Evolutionary conservation across 2,113 vertebrate species (phyloP).

Genomic region (Mixornis gularis): DNA sequence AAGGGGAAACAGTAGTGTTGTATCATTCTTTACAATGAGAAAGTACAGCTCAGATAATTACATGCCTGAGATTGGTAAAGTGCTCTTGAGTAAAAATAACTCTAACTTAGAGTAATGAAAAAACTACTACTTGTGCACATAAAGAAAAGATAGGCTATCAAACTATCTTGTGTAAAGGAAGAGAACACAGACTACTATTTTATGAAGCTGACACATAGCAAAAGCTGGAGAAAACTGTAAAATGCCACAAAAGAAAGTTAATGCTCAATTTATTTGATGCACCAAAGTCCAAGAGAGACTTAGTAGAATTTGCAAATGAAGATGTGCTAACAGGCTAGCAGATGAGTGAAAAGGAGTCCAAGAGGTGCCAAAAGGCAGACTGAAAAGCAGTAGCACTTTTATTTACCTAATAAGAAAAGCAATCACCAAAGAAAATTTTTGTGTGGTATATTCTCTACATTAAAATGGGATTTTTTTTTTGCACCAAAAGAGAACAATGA

Average conservation of each 20-base stretch:
- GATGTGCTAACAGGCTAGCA: not conserved
- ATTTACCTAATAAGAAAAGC: not conserved
- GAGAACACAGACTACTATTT: not conserved
- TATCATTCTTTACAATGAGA: not conserved
- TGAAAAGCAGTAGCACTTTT: not conserved
- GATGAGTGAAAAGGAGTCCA: not conserved
- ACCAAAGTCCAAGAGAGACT: not conserved
- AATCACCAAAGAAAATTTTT: not conserved
- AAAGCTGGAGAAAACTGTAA: not conserved
- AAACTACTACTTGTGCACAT: not conserved
- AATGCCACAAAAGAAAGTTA: not conserved
- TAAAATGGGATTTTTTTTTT: not conserved
- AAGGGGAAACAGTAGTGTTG: accelerated
- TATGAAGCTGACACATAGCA: not conserved
- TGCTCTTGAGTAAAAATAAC: not conserved
- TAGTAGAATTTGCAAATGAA: not conserved
- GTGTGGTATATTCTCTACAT: not conserved
- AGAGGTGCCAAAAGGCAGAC: not conserved
- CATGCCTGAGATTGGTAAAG: not conserved
- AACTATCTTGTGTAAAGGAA: not conserved
- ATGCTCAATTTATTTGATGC: not conserved
- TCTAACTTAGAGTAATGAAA: not conserved
- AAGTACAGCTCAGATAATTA: not conserved
- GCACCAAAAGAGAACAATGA: not conserved
- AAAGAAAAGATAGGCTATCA: not conserved